These are phyloP conservation scores for Ophonus ardosiacus DNA, from an alignment of 2,888 invertebrate species.

Conservation along the genomic window DNA sequence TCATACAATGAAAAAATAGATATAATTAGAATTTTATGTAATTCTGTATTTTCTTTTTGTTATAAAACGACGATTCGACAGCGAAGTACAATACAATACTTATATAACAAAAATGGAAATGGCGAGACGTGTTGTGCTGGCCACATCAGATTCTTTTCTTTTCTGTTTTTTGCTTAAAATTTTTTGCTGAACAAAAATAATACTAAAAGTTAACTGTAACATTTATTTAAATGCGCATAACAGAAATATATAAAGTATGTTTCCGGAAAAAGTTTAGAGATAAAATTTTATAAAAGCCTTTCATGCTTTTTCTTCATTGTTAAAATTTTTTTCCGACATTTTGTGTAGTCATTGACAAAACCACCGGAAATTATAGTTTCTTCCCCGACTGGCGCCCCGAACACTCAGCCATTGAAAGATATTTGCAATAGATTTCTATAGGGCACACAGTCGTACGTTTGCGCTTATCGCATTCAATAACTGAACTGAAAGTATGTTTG, in stretches of 20 bases:
- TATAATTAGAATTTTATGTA: no score
- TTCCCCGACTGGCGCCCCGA: not conserved
- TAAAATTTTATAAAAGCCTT: conserved; percentile 5
- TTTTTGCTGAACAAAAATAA: not conserved
- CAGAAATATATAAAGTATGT: not conserved
- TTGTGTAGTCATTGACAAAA: conserved; percentile 10
- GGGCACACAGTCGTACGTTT: not conserved
- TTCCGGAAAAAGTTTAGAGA: not conserved
- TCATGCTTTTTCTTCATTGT: conserved; percentile 1
- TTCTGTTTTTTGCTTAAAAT: not conserved
- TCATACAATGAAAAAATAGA: no score
- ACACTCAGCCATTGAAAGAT: conserved; percentile 22
- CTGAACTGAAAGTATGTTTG: conserved; percentile 28
- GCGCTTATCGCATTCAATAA: conserved; percentile 36
- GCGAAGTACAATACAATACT: no score
- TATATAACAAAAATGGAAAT: no score
- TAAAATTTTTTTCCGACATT: conserved; percentile 17
- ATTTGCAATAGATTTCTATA: conserved; percentile 47
- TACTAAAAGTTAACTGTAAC: not conserved
- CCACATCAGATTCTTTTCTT: no score
- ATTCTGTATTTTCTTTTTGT: no score
- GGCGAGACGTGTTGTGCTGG: no score
- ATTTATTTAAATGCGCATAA: not conserved
- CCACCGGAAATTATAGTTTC: conserved; percentile 41
- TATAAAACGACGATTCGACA: no score